Conservation (phyloP, 2,797 vertebrate species). For the Hypotaenidia philippensis region DNA sequence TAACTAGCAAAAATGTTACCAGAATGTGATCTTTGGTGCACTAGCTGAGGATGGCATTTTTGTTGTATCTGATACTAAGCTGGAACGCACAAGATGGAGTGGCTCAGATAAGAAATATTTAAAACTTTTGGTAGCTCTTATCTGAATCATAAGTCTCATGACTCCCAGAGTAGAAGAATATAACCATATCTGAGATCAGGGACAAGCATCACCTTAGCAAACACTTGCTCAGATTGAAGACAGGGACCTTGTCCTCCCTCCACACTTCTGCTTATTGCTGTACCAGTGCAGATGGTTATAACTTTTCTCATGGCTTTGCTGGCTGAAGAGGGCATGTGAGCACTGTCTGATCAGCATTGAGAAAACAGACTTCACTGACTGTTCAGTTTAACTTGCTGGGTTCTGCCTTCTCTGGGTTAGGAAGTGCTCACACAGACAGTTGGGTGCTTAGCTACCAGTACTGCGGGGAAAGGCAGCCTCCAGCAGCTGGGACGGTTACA, state of each 20-base stretch:
- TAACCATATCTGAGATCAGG: not conserved
- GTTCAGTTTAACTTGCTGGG: not conserved
- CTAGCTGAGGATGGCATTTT: not conserved
- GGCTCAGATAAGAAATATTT: not conserved
- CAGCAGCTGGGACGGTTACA: not conserved
- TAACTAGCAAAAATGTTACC: not conserved
- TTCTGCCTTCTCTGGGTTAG: not conserved
- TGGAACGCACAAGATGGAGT: not conserved
- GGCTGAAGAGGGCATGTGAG: not conserved
- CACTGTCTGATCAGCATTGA: rapidly evolving
- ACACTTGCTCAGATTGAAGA: not conserved
- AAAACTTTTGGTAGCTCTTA: not conserved
- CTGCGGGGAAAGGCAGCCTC: not conserved
- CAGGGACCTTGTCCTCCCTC: not conserved
- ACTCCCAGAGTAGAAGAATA: not conserved
- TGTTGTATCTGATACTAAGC: not conserved
- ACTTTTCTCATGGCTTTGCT: not conserved
- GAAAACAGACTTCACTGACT: not conserved
- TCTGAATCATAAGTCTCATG: not conserved
- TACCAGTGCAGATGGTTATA: not conserved
- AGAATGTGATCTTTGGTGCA: not conserved
- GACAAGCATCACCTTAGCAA: not conserved
- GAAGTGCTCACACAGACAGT: not conserved
- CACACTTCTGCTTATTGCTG: not conserved
- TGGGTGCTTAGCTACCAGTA: not conserved